These are phyloP conservation scores for Eidolon dupreanum DNA, from an alignment of 2,797 vertebrate genomes.

Conservation along the genomic window DNA sequence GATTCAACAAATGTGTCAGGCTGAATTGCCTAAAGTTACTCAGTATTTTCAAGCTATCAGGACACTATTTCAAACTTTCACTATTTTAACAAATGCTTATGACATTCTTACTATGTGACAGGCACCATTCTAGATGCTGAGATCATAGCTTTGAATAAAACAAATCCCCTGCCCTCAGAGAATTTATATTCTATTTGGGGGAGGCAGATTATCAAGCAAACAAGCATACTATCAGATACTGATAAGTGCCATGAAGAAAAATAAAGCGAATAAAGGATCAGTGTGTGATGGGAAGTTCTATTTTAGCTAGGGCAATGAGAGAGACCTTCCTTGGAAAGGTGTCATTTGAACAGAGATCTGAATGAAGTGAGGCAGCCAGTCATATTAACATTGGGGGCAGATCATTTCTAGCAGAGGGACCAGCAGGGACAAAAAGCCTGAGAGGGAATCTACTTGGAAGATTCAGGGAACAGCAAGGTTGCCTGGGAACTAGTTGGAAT, in stretches of 20 bases:
- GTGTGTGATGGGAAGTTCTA: background rate
- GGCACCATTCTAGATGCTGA: background rate
- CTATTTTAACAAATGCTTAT: conserved; percentile 24
- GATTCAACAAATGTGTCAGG: background rate
- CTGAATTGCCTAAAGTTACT: background rate
- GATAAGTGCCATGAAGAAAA: conserved; percentile 43
- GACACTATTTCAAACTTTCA: background rate
- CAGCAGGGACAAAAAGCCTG: background rate
- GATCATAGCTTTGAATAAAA: conserved; percentile 37
- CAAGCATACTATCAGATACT: background rate
- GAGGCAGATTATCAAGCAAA: background rate
- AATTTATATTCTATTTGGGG: background rate
- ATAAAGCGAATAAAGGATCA: background rate
- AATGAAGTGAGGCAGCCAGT: background rate
- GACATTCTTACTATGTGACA: background rate
- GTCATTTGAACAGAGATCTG: background rate
- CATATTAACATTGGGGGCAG: background rate
- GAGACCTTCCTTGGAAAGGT: background rate
- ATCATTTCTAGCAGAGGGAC: background rate
- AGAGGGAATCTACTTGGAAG: background rate
- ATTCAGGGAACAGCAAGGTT: conserved; percentile 4
- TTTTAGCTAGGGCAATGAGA: background rate
- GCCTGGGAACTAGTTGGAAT: background rate
- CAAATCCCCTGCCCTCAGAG: background rate
- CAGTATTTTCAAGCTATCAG: background rate